Conservation (phyloP, 2,888 invertebrate species). For the Hypolimnas misippus region DNA sequence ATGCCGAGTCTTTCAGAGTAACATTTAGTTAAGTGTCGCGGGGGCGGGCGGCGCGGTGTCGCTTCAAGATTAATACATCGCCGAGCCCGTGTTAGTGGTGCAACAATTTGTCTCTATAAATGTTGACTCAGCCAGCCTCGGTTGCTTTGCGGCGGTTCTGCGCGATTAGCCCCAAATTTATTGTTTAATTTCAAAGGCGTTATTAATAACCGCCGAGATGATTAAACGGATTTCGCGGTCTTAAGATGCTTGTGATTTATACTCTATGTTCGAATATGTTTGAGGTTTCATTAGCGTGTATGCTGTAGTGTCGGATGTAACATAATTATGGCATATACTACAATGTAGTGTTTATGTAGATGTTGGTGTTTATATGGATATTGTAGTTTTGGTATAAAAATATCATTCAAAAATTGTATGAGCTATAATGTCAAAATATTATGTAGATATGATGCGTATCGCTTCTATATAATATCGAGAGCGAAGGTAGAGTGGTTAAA, state of each 20-base stretch:
- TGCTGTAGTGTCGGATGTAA: slow-evolving; percentile 22
- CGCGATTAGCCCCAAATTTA: slow-evolving; percentile 82
- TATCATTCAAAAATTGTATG: too few species aligned
- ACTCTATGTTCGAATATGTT: slow-evolving; percentile 62
- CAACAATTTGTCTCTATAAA: slow-evolving; percentile 84
- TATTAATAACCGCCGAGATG: slow-evolving; percentile 81
- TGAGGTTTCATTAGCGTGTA: slow-evolving; percentile 56
- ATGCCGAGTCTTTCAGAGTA: slow-evolving; percentile 40
- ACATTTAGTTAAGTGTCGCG: slow-evolving; percentile 56
- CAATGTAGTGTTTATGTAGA: not conserved
- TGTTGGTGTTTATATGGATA: not conserved
- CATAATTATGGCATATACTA: slow-evolving; percentile 5
- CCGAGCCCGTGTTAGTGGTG: slow-evolving; percentile 73
- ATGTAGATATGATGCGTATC: too few species aligned
- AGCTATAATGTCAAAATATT: too few species aligned
- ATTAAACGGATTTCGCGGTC: slow-evolving; percentile 80
- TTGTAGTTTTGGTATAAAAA: too few species aligned
- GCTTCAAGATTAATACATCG: slow-evolving; percentile 80
- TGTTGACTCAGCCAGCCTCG: slow-evolving; percentile 78
- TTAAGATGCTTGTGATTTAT: slow-evolving; percentile 78
- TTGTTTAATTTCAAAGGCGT: slow-evolving; percentile 83
- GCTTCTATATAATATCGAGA: too few species aligned
- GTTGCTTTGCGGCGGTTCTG: slow-evolving; percentile 71
- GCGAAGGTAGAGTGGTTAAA: too few species aligned
- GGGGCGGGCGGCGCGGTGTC: slow-evolving; percentile 54